Evolutionary conservation across 2,113 vertebrate genomes (phyloP).

Genomic region (Sakesphorus luctuosus): DNA sequence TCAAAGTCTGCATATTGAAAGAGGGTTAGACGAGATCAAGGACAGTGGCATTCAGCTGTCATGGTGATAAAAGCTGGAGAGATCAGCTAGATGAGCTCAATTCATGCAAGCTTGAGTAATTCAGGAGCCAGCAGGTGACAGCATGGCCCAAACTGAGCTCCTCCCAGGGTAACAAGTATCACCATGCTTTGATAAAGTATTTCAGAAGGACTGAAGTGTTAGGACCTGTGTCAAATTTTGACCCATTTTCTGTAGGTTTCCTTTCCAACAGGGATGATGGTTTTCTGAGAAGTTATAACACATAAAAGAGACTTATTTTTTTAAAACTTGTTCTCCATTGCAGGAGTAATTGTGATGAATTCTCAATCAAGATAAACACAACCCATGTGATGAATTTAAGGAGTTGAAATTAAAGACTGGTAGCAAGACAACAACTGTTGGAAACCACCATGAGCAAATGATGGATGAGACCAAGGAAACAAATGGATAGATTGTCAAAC

Average conservation of each 20-base stretch:
- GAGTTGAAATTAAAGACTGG: background rate
- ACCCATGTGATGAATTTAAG: background rate
- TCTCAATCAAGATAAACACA: background rate
- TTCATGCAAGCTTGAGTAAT: background rate
- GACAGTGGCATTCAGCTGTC: background rate
- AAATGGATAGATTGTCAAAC: slow-evolving; percentile 48
- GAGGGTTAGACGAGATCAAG: background rate
- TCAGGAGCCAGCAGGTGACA: background rate
- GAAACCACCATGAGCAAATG: background rate
- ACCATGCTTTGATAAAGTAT: background rate
- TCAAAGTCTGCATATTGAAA: background rate
- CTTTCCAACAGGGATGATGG: background rate
- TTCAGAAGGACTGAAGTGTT: background rate
- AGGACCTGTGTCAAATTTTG: background rate
- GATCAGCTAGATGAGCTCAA: background rate
- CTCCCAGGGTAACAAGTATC: background rate
- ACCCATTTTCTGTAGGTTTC: background rate
- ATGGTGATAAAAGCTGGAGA: background rate
- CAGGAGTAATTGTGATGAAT: slow-evolving; percentile 19
- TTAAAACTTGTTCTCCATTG: background rate
- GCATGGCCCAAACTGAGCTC: background rate
- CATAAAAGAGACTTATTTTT: background rate
- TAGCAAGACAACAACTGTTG: slow-evolving; percentile 10
- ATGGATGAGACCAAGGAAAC: slow-evolving; percentile 38
- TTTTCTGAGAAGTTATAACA: background rate